Evolutionary conservation across 2,888 invertebrate species (phyloP).

Genomic region (Hydropsyche betteni): DNA sequence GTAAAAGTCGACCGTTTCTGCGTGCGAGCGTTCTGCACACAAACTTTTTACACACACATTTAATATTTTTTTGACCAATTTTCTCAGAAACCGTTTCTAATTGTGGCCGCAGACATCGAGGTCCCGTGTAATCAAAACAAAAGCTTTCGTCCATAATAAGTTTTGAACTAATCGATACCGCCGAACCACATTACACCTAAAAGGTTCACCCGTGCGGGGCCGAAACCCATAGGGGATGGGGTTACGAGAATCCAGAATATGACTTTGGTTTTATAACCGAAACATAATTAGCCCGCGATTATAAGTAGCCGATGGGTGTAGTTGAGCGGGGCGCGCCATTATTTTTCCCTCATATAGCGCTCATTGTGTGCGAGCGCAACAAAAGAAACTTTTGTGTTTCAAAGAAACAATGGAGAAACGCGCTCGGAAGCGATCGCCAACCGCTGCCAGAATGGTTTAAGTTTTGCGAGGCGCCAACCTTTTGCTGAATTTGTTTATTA

Average conservation of each 20-base stretch:
- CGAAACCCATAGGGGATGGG: neutral
- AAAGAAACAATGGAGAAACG: conserved; percentile 48
- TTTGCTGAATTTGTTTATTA: too few species aligned
- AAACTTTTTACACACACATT: too few species aligned
- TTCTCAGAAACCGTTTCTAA: conserved; percentile 17
- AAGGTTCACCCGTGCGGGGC: conserved; percentile 4
- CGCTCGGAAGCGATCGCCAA: conserved; percentile 30
- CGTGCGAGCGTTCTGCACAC: neutral
- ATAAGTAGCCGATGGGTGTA: conserved; percentile 46
- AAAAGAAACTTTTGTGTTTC: conserved; percentile 48
- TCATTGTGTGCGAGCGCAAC: conserved; percentile 42
- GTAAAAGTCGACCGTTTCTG: conserved; percentile 26
- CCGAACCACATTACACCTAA: conserved; percentile 35
- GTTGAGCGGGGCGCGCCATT: conserved; percentile 40
- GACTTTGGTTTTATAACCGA: conserved; percentile 39
- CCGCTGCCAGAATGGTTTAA: neutral
- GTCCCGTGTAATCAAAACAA: conserved; percentile 36
- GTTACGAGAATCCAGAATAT: conserved; percentile 17
- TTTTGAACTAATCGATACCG: conserved; percentile 40
- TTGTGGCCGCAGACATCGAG: conserved; percentile 22
- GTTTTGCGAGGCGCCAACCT: too few species aligned
- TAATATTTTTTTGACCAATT: too few species aligned
- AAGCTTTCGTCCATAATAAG: conserved; percentile 42
- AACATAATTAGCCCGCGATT: conserved; percentile 48
- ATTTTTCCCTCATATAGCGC: conserved; percentile 46